phyloP scores from a whole-genome alignment of 2,797 vertebrate genomes.

The Chelon labrosus region DNA sequence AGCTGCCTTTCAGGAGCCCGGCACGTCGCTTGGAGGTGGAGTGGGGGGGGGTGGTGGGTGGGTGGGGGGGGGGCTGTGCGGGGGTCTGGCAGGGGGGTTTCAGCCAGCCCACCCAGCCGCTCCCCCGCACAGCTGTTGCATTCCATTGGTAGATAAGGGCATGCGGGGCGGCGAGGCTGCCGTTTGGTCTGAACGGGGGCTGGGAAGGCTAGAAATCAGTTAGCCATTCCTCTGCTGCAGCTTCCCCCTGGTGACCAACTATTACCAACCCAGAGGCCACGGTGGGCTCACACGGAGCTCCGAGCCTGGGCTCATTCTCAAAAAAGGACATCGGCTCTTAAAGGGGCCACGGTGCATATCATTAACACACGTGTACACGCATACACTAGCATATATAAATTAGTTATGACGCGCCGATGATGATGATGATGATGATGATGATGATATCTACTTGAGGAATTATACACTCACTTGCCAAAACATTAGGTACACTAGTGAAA shows the following conservation, averaged over 20 bases:
- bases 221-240: constrained; percentile 58
- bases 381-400: constrained; percentile 9
- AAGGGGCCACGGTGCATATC: constrained; percentile 67
- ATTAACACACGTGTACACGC: constrained; percentile 31
- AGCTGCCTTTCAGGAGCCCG: constrained; percentile 86
- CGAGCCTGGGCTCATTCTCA: constrained; percentile 71
- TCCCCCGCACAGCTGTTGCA: constrained; percentile 88
- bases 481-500: too few species aligned
- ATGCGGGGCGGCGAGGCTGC: constrained; percentile 62
- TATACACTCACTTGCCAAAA: too few species aligned
- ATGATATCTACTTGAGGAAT: constrained; percentile 1
- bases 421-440: too few species aligned
- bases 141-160: constrained; percentile 89
- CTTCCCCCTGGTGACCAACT: constrained; percentile 45
- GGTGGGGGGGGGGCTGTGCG: constrained; percentile 19
- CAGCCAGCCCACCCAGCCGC: constrained; percentile 90
- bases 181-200: constrained; percentile 62
- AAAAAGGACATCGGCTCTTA: constrained; percentile 77
- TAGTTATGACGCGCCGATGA: constrained; percentile 11
- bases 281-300: constrained; percentile 62
- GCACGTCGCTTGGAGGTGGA: constrained; percentile 71
- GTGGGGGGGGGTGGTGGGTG: constrained; percentile 39
- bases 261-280: constrained; percentile 61
- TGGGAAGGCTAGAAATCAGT: constrained; percentile 62
- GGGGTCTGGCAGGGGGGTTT: constrained; percentile 90